Base-by-base conservation (phyloP, 2,797 vertebrate species). In the Fistularia commersonii region DNA sequence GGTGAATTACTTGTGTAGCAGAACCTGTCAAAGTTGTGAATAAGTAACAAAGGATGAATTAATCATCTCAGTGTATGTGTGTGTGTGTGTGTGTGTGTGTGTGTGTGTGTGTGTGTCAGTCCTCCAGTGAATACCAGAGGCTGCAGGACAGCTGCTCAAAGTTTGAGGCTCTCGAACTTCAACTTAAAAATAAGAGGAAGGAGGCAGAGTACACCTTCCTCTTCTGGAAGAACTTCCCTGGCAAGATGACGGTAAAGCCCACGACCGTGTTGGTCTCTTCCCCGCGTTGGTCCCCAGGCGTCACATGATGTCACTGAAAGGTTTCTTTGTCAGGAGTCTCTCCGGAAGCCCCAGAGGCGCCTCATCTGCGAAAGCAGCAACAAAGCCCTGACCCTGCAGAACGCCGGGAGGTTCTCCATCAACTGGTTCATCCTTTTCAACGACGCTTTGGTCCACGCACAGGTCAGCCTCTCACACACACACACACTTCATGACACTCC, bases 141-240 rank as follows among this genome's bases (percentile, higher is more conserved):
- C 91, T 99, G 13, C 97, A 98, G 72, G 93, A 97, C 57, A 88
- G 80, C 74, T 93, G 90, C 62, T 92, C 92, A 37, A 93, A 80
- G 81, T 96, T 95, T 0, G 97, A 98, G 57, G 89, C 86, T 13
- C 82, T 93, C 64, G 89, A 82, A 49, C 80, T 95, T 45, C 90
- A 93, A 73, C 89, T 98, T 32, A 91, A 90, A 87, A 92, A 91
- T 58, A 95, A 89, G 74, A 91, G 87, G 55, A 98, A 96, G 69
- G 95, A 97, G 54, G 94, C 94, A 0, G 95, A 99, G 15, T 94
- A 91, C 74, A 98, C 96, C 0, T 88, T 91, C 37, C 89, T 94
- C 60, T 98, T 99, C 86, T 99, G 96, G 96, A 98, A 93, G 88
- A 97, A 90, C 50, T 99, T 98, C 76, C 96, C 97, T 3, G 97